Evolutionary conservation across 2,797 vertebrate species (phyloP), one percentile per base, ranked within the genome.

Genomic region (Adelosebastes latens): DNA sequence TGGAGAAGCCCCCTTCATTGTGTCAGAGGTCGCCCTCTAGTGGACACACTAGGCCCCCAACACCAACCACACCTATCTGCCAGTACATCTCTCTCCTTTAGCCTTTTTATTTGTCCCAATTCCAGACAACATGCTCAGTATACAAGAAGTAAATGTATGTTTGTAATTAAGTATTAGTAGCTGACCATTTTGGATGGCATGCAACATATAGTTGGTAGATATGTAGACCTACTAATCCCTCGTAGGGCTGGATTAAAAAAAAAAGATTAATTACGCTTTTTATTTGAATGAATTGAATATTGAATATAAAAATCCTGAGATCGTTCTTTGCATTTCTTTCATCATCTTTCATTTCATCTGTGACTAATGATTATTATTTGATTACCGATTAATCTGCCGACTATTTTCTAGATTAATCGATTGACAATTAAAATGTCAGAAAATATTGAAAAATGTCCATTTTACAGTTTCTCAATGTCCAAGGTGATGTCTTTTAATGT

Each of bases 21-120:
- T 59, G 86, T 87, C 72, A 87, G 59, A 91, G 77, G 91, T 84
- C 62, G 81, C 94, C 94, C 94, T 91, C 94, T 96, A 82, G 93
- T 95, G 95, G 94, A 65, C 32, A 58, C 32, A 74, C 31, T 39
- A 42, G 20, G 29, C 52, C 24, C 22, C 9, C 42, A 22, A 24
- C 25, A 13, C 58, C 8, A 27, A 16, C 76, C 65, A 81, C 61
- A 70, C 79, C 64, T 68, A 20, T 68, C 39, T 71, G 65, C 52
- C 49, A 27, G 22, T 5, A 12, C 2, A 53, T 9, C 34, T 4
- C 29, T 34, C 31, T 39, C 32, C 6, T 72, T 58, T 46, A 29
- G 6, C 13, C 42, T 27, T 70, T 59, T 76, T 56, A 61, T 36
- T 8, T 53, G 36, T 39, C 65, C 32, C 2, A 52, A 6, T 16